Base-by-base conservation (phyloP, 2,797 vertebrate species). In the Acanthis flammea region DNA sequence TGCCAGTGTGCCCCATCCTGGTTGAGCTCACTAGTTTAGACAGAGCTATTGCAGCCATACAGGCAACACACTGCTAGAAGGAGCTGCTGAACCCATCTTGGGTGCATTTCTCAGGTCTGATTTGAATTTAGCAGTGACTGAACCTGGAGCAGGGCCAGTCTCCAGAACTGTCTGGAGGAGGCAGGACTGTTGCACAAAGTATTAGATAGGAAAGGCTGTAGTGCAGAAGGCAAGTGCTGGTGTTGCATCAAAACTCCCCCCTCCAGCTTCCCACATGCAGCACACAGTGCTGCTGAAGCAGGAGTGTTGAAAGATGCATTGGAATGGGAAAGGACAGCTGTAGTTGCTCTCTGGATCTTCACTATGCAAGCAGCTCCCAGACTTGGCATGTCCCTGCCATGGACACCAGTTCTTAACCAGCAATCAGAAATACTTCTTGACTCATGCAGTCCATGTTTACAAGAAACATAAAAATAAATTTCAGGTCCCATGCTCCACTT, bases 381-480 rank as follows among this genome's bases (percentile, higher is more conserved):
- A 35, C 39, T 57, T 73, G 48, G 35, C 39, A 27, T 3, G 1
- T 53, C 33, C 14, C 51, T 82, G 28, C n/a, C 1, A 0, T 6
- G 31, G 45, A 33, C 31, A 71, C 50, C 10, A 2, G 44, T 72
- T 72, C 84, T 75, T 68, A 72, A 68, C 54, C 47, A 58, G 30
- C 50, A 54, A 58, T 25, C 8, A 70, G 35, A 35, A 88, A 58
- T 72, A 35, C 9, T 74, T 27, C 62, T 73, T 65, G 60, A 70
- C 55, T 86, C 35, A 35, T 30, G 7, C 42, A 76, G 66, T 78
- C 57, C 28, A 6, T 7, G 2, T 85, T 90, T 85, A 73, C 44
- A 21, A 37, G 86, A 85, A 91, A 82, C n/a, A 39, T 54, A 10
- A 80, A 76, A 84, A 55, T 68, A 31, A 66, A n/a, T 73, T 86